Base-by-base conservation (phyloP, 2,797 vertebrate species). In the Crocodylus rhombifer region DNA sequence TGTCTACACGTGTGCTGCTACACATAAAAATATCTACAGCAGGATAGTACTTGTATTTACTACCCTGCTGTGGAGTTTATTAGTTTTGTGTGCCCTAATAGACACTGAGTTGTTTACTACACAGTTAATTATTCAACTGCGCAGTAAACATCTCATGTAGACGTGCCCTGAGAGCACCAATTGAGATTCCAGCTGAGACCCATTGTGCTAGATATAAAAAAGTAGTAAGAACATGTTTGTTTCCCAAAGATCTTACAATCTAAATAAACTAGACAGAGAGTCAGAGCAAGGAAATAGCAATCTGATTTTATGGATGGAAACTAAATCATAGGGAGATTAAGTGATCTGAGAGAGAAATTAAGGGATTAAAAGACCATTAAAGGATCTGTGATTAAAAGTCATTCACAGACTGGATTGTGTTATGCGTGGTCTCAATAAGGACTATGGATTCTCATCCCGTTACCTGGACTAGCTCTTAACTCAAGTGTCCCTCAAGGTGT, bases 151-250 rank as follows among this genome's bases (percentile, higher is more conserved):
- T 15, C 77, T 88, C 69, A 11, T 4, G 0, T 9, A 78, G 17
- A 51, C 26, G 60, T 82, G 15, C 26, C 87, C 84, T 9, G 10
- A 10, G 42, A 9, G 42, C 42, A 51, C 42, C 23, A 51, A 85
- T 76, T 74, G 63, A 81, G 71, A 60, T 7, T 5, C 1, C 74
- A 33, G 13, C 28, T 74, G 51, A 88, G 71, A 84, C 75, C 30
- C 20, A 6, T 1, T 12, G 0, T 64, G 64, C 64, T 67, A 0
- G 0, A 0, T 33, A 7, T 1, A 0, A 4, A 21, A 21, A 5
- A 84, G 65, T 4, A 2, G 16, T 71, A 67, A 78, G 63, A 87
- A 82, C 85, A 62, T 1, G 16, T 26, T 0, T 18, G 42, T 69
- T 21, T n/a, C 21, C 84, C 69, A 62, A 82, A 77, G 26, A 11